Base-by-base conservation (phyloP, 2,113 vertebrate species). In the Myanophis thanlyinensis region DNA sequence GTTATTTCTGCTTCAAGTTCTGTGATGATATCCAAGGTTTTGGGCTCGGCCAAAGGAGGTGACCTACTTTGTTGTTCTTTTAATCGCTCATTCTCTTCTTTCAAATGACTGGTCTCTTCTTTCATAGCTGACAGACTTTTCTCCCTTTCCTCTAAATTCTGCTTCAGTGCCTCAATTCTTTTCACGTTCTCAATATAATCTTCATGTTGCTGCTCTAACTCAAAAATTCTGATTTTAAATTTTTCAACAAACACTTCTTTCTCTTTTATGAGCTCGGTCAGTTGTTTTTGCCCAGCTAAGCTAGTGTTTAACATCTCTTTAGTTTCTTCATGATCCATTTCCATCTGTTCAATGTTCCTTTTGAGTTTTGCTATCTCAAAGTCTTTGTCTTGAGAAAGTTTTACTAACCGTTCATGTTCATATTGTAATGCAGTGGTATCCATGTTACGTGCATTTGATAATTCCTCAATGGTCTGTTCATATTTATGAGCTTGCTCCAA, bases 51-150 rank as follows among this genome's bases (percentile, higher is more conserved):
- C 80, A 96, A 92, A 44, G 96, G 93, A 0, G 92, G 95, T 0
- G 98, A 97, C 93, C 98, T 97, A 95, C 98, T 99, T 46, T 99
- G 99, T 93, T 99, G 98, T 92, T 99, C 99, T 87, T 98, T 97
- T 80, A 99, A 92, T 0, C 98, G 97, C 62, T 99, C 99, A 0
- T 99, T 98, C 96, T 99, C 98, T 96, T 99, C 99, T 90, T 99
- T 99, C 87, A 99, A 96, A 93, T 99, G 99, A 93, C 98, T 99
- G 95, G 99, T 99, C 95, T 99, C 98, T 95, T 99, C 99, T 93
- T 99, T 99, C 99, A 99, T 99, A 15, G 96, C 95, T 0, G 98
- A 98, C 88, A 99, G 97, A 91, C 97, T 98, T 94, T 96, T 98
- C 52, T 99, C 99, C 94, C 98, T 99, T 91, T 99, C 99, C 87